phyloP scores from a whole-genome alignment of 2,113 vertebrate genomes.

The Pollimyrus isidori region DNA sequence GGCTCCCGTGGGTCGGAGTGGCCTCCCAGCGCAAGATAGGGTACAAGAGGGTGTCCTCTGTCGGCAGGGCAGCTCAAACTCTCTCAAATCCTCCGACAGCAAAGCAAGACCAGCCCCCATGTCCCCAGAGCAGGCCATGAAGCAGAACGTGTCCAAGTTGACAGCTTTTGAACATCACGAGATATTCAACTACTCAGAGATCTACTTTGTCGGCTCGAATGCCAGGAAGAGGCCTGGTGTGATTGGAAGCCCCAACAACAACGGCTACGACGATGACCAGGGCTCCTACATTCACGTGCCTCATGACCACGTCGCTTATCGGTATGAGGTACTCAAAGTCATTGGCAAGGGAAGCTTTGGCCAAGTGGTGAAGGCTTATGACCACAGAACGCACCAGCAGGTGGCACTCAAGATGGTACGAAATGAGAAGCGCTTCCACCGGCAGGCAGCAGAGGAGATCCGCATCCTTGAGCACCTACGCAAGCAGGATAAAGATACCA shows the following conservation, averaged over 20 bases:
- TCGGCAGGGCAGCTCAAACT: slow-evolving; percentile 78
- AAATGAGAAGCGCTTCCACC: slow-evolving; percentile 96
- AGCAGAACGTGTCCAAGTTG: slow-evolving; percentile 93
- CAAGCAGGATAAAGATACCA: slow-evolving; percentile 93
- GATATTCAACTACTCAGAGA: slow-evolving; percentile 85
- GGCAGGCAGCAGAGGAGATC: slow-evolving; percentile 96
- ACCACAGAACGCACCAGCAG: slow-evolving; percentile 88
- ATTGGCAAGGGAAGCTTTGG: slow-evolving; percentile 98
- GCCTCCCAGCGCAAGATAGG: slow-evolving; percentile 70
- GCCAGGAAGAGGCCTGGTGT: slow-evolving; percentile 91
- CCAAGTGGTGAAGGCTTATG: slow-evolving; percentile 95
- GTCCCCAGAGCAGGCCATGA: slow-evolving; percentile 89
- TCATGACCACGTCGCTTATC: slow-evolving; percentile 89
- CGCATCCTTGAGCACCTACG: slow-evolving; percentile 91
- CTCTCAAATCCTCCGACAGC: slow-evolving; percentile 77
- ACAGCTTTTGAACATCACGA: slow-evolving; percentile 91
- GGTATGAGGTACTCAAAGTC: slow-evolving; percentile 95
- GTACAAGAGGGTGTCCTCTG: slow-evolving; percentile 68
- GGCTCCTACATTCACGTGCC: slow-evolving; percentile 94
- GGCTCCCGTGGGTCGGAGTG: slow-evolving; percentile 65
- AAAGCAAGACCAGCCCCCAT: slow-evolving; percentile 67
- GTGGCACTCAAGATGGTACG: slow-evolving; percentile 98
- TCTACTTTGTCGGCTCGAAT: slow-evolving; percentile 86
- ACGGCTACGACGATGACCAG: slow-evolving; percentile 93
- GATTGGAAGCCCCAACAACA: slow-evolving; percentile 85